Percentiles rank a stretch among this genome's conserved stretches.
Conservation (phyloP, 2,797 vertebrate species). For the Cynodonichthys magdalenae region DNA sequence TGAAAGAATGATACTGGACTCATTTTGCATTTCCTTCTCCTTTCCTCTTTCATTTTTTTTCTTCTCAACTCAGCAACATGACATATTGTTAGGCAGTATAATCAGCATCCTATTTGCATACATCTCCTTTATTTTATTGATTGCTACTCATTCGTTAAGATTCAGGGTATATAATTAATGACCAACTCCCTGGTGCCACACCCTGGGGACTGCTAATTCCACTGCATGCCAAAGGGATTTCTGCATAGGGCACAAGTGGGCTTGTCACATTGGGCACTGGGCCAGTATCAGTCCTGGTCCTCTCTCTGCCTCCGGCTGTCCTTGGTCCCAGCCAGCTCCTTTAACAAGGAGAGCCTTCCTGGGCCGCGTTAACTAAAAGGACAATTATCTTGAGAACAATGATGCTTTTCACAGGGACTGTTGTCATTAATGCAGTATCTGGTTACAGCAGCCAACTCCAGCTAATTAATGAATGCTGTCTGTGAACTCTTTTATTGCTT, state of each 20-base stretch:
- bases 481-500: conserved; percentile 84
- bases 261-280: conserved; percentile 81
- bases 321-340: conserved; percentile 80
- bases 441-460: conserved; percentile 84
- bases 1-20: conserved; percentile 25
- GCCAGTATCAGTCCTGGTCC: conserved; percentile 80
- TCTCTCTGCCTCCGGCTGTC: conserved; percentile 80
- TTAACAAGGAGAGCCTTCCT: conserved; percentile 85
- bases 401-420: conserved; percentile 86
- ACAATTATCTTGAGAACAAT: conserved; percentile 90
- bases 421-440: conserved; percentile 88
- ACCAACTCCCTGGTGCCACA: conserved; percentile 76
- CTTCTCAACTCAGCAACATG: conserved; percentile 65
- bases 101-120: conserved; percentile 88
- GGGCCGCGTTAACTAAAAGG: conserved; percentile 86
- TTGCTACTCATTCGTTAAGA: conserved; percentile 86
- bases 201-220: conserved; percentile 85
- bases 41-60: conserved; percentile 32
- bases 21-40: conserved; percentile 34
- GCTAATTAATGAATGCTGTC: conserved; percentile 87
- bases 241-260: conserved; percentile 85
- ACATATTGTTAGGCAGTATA: conserved; percentile 81
- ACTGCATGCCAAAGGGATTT: conserved; percentile 82
- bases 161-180: conserved; percentile 87
- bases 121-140: conserved; percentile 87